Percentiles rank a stretch among this genome's conserved stretches.
phyloP scores from a whole-genome alignment of 1,140 invertebrate genomes.

The Saccostrea glomerata region DNA sequence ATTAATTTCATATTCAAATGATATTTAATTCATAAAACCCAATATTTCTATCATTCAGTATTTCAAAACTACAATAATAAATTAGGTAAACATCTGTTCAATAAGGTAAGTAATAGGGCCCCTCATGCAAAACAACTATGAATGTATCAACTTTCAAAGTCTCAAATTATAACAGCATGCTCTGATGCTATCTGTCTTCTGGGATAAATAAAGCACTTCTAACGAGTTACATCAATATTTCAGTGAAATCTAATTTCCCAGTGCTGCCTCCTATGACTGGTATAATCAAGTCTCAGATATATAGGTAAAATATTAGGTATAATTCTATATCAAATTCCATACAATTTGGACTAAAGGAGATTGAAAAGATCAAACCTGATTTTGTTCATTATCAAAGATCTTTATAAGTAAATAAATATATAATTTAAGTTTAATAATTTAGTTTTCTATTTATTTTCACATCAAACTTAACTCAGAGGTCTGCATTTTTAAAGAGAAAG shows the following conservation, averaged over 20 bases:
- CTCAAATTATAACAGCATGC: neutral
- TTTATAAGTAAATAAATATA: too few species aligned
- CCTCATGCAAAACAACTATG: neutral
- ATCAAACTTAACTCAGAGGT: too few species aligned
- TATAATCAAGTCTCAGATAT: too few species aligned
- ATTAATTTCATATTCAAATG: too few species aligned
- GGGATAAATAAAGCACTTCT: neutral
- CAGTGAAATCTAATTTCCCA: neutral
- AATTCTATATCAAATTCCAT: too few species aligned
- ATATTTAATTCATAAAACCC: too few species aligned
- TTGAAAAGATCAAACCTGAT: too few species aligned
- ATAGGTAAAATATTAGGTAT: too few species aligned
- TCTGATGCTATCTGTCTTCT: neutral
- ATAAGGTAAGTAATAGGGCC: neutral
- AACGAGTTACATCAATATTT: constrained; percentile 11
- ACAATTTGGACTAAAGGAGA: too few species aligned
- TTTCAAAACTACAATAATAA: neutral
- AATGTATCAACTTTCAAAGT: constrained; percentile 17
- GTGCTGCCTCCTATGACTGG: neutral
- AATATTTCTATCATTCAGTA: neutral
- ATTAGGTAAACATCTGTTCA: neutral
- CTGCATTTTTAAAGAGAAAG: neutral
- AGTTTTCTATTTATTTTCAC: too few species aligned
- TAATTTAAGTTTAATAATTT: too few species aligned
- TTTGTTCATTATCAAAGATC: too few species aligned